These are phyloP conservation scores for Paracentrotus lividus DNA, from an alignment of 53 echinoderm and acorn worm genomes.

Conservation along the genomic window DNA sequence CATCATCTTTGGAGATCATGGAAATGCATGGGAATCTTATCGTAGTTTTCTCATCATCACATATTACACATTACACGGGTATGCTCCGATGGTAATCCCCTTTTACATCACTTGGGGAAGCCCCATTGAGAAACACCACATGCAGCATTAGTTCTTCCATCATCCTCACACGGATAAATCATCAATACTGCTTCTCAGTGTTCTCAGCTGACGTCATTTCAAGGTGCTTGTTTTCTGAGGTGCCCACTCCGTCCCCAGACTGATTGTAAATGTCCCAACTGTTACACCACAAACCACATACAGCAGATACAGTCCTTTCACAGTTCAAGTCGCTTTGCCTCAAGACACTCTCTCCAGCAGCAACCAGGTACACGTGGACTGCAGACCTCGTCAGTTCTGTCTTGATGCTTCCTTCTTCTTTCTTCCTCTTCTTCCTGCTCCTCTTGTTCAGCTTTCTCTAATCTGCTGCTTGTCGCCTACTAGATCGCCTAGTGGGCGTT, in stretches of 20 bases:
- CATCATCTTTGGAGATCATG: slow-evolving; percentile 37
- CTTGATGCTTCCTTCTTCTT: not conserved
- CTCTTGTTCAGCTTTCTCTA: not conserved
- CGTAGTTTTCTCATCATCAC: not conserved
- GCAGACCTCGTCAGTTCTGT: not conserved
- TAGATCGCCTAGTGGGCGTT: slow-evolving; percentile 44
- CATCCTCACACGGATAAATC: not conserved
- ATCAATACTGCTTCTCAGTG: not conserved
- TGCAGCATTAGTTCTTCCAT: slow-evolving; percentile 38
- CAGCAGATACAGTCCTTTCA: not conserved
- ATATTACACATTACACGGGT: slow-evolving; percentile 70
- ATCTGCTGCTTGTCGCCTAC: slow-evolving; percentile 6
- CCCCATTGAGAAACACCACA: not conserved
- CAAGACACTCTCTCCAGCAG: not conserved
- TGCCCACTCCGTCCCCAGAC: not conserved
- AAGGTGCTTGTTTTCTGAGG: slow-evolving; percentile 15
- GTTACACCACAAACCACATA: not conserved
- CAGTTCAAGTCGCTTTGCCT: not conserved
- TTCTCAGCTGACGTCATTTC: not conserved
- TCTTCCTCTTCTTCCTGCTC: not conserved
- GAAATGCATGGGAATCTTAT: not conserved
- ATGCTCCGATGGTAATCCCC: slow-evolving; percentile 34
- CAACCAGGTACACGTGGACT: not conserved
- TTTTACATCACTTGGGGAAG: not conserved
- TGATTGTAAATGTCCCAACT: not conserved